Conservation (phyloP, 2,888 invertebrate genomes). For the Lamproptera curius region DNA sequence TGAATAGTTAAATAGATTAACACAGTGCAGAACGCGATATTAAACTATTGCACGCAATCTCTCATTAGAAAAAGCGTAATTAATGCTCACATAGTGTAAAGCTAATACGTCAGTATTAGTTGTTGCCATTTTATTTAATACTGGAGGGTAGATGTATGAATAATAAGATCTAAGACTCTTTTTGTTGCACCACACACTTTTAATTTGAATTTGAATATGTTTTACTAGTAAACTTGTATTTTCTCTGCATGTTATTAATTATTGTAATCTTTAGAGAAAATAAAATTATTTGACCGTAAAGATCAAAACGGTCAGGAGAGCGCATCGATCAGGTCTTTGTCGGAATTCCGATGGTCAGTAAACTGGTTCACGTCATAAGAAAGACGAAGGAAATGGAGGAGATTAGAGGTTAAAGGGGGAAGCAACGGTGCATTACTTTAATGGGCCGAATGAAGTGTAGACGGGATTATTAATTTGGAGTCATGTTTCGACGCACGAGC, state of each 20-base stretch:
- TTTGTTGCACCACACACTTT: no score
- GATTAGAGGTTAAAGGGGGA: slow-evolving; percentile 1
- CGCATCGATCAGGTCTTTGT: not conserved
- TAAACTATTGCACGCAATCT: not conserved
- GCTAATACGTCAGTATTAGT: no score
- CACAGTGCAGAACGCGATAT: no score
- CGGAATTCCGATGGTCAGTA: not conserved
- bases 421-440: slow-evolving; percentile 3
- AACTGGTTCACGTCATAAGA: slow-evolving; percentile 3
- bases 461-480: slow-evolving; percentile 7
- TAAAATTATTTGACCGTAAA: not conserved
- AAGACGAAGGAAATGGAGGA: slow-evolving; percentile 3
- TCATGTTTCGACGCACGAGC: not conserved
- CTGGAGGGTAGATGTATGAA: no score
- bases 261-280: no score
- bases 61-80: not conserved
- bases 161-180: no score
- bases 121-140: no score
- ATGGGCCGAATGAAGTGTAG: slow-evolving; percentile 5
- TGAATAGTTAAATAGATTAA: no score
- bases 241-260: no score
- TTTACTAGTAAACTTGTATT: no score
- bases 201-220: no score
- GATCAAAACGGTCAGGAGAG: not conserved
- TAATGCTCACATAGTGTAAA: not conserved